Evolutionary conservation across 2,113 vertebrate genomes (phyloP).

Genomic region (Mystacornis crossleyi): DNA sequence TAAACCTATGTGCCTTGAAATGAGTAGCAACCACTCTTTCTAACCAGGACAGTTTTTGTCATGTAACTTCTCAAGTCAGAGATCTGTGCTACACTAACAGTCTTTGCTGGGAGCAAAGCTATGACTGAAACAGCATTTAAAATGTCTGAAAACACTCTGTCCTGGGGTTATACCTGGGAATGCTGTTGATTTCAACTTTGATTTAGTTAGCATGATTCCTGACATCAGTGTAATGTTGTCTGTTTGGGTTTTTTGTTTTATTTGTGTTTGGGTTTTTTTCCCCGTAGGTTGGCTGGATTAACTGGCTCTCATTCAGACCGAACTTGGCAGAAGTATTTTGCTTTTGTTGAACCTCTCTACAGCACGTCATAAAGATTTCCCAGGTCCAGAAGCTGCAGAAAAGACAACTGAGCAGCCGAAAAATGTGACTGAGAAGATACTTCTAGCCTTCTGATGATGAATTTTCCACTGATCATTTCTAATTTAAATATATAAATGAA

Average conservation of each 20-base stretch:
- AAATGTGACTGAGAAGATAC: constrained; percentile 24
- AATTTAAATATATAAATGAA: constrained; percentile 1
- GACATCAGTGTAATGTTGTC: background rate
- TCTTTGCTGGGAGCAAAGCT: background rate
- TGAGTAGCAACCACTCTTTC: background rate
- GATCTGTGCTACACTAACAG: background rate
- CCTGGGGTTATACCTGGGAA: background rate
- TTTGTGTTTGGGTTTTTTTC: background rate
- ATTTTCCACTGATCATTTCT: background rate
- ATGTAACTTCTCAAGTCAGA: background rate
- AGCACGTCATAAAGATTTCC: background rate
- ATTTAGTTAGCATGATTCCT: background rate
- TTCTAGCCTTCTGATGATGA: background rate
- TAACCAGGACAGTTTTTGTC: background rate
- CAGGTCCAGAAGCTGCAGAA: background rate
- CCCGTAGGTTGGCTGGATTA: constrained; percentile 61
- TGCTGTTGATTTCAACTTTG: background rate
- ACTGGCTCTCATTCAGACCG: constrained; percentile 27
- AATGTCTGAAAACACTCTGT: background rate
- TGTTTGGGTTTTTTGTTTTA: background rate
- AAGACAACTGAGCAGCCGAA: background rate
- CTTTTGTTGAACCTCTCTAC: background rate
- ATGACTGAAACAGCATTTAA: background rate
- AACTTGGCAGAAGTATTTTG: constrained; percentile 21
- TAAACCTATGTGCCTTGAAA: background rate